Base-by-base conservation (phyloP, 1,140 invertebrate genomes). In the Cydia amplana region DNA sequence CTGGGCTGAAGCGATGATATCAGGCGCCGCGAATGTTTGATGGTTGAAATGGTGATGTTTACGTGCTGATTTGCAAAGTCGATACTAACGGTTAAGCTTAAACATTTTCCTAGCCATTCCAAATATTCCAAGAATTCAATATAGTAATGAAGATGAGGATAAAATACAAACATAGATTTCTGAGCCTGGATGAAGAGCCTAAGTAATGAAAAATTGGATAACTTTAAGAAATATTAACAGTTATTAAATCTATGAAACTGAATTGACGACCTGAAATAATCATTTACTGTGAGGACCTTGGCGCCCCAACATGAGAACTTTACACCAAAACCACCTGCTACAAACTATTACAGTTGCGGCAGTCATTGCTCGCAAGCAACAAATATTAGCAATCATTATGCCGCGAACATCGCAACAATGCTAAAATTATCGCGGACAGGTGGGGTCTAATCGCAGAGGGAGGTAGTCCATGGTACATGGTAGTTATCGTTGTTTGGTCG, bases 341-440 rank as follows among this genome's bases (percentile, higher is more conserved):
- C 28, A 16, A n/a, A 51, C 40, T 10, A 43, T 43, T 43, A 12
- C 49, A 51, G 1, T 51, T 51, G 18, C 55, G 23, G 18, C 5
- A 20, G n/a, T 60, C 5, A 18, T 20, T 10, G 18, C 4, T 20
- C 18, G n/a, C 55, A 60, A 60, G 23, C 55, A 60, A 12, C 18
- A 60, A 60, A 60, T 20, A 60, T 60, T 60, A 60, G 55, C 18
- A 10, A 18, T 10, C 6, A 18, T 60, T 60, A 60, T 60, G 55
- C 18, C 18, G 55, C 55, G 18, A 60, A 60, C 55, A 23, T 60
- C 55, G 55, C n/a, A 60, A 60, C 55, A 60, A 60, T 60, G n/a
- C 55, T 60, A 60, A 60, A 60, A 60, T 60, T 60, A 60, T 60
- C n/a, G 18, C 55, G 18, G n/a, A 20, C 55, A 60, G n/a, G n/a